These are phyloP conservation scores for Discoglossus pictus DNA, from an alignment of 2,797 vertebrate genomes.

Conservation along the genomic window DNA sequence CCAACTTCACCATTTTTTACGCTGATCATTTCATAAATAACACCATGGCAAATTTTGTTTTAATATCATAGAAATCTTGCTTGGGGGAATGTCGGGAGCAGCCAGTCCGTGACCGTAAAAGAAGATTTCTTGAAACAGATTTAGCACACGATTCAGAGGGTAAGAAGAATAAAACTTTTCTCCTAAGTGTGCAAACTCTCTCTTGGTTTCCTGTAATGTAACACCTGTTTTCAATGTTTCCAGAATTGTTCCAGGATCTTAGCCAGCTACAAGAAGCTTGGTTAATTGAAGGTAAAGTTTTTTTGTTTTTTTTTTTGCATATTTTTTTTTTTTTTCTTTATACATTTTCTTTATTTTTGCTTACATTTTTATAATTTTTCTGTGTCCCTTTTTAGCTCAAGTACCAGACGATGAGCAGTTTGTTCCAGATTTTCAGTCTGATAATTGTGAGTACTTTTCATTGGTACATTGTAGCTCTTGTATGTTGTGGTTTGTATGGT, in stretches of 20 bases:
- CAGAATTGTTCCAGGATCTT: constrained; percentile 96
- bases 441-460: constrained; percentile 94
- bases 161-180: constrained; percentile 60
- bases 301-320: constrained; percentile 26
- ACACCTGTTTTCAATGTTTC: too few relatives aligned
- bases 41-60: too few relatives aligned
- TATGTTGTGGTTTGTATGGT: too few relatives aligned
- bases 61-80: neutral
- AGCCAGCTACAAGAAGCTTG: constrained; percentile 95
- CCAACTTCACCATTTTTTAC: too few relatives aligned
- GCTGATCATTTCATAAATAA: too few relatives aligned
- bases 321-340: constrained; percentile 37
- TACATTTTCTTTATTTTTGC: constrained; percentile 8
- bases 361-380: neutral
- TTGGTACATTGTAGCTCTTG: too few relatives aligned
- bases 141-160: constrained; percentile 96
- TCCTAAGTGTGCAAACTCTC: constrained; percentile 34
- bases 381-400: constrained; percentile 81
- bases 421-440: constrained; percentile 95
- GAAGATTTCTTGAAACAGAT: constrained; percentile 91
- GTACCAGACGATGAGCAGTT: constrained; percentile 98
- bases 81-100: constrained; percentile 76
- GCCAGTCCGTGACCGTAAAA: constrained; percentile 82
- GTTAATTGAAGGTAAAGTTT: constrained; percentile 91
- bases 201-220: too few relatives aligned